phyloP scores from a whole-genome alignment of 2,888 invertebrate species.

The Euplagia quadripunctaria region DNA sequence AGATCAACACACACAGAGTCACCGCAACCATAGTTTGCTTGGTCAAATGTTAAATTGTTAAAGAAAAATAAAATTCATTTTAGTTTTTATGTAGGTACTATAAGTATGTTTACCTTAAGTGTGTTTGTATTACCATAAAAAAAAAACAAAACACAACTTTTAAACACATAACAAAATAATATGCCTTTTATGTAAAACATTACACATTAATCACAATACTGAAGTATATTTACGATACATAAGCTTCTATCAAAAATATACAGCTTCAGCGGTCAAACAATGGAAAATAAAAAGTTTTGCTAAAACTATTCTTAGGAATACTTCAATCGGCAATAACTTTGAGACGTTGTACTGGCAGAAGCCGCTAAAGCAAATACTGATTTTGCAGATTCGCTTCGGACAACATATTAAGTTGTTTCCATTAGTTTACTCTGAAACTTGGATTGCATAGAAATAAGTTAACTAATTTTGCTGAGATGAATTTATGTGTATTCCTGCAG shows the following conservation, averaged over 20 bases:
- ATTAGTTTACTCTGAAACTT: not conserved
- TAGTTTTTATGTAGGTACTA: too few species aligned
- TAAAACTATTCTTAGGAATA: not conserved
- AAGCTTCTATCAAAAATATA: not conserved
- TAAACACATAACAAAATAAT: too few species aligned
- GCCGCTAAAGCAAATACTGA: slow-evolving; percentile 4
- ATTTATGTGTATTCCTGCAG: not conserved
- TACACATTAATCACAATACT: too few species aligned
- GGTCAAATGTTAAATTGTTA: too few species aligned
- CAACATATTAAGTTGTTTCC: slow-evolving; percentile 15
- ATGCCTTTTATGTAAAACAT: too few species aligned
- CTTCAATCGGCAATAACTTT: not conserved
- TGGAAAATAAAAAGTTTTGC: not conserved
- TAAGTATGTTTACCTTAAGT: too few species aligned
- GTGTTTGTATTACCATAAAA: too few species aligned
- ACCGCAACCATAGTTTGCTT: too few species aligned
- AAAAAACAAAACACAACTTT: too few species aligned
- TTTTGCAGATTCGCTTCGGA: slow-evolving; percentile 6
- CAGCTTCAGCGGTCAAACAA: not conserved
- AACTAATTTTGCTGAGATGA: not conserved
- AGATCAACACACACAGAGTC: too few species aligned
- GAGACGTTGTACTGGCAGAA: not conserved
- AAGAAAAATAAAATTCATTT: too few species aligned
- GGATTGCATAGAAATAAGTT: not conserved
- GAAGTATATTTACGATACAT: not conserved